Percentiles rank a stretch among this genome's conserved stretches.
These are phyloP conservation scores for Acanthornis magna DNA, from an alignment of 2,797 vertebrate species.

Conservation along the genomic window DNA sequence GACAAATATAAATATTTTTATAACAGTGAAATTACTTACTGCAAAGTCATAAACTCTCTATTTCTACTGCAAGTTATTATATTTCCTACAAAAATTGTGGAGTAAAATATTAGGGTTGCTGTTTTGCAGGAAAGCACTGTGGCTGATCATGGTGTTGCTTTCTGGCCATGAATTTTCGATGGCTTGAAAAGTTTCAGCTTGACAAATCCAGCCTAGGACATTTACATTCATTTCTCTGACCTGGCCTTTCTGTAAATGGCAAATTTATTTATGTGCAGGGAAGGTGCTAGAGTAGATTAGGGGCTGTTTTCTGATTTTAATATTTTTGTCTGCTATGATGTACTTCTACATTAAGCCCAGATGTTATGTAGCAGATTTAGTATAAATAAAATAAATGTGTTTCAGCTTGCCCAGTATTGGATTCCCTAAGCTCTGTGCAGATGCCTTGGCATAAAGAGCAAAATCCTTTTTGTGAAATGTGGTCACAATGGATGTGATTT, in stretches of 20 bases:
- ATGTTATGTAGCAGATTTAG: slow-evolving; percentile 31
- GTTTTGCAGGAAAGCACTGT: not conserved
- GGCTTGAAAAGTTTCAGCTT: not conserved
- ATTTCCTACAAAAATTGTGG: not conserved
- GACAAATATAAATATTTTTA: not conserved
- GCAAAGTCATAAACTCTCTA: not conserved
- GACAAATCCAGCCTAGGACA: not conserved
- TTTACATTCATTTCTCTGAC: not conserved
- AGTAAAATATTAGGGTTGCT: not conserved
- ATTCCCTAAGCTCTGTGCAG: not conserved
- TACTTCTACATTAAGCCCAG: slow-evolving; percentile 37
- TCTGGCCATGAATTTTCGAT: not conserved
- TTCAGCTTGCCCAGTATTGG: slow-evolving; percentile 24
- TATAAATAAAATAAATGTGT: slow-evolving; percentile 40
- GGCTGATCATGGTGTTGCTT: not conserved
- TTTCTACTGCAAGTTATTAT: not conserved
- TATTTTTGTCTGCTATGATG: not conserved
- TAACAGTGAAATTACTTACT: not conserved
- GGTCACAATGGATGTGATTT: not conserved
- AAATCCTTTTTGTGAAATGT: not conserved
- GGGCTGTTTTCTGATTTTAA: not conserved
- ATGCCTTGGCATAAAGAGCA: not conserved
- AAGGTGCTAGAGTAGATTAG: slow-evolving; percentile 24
- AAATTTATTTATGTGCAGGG: not conserved
- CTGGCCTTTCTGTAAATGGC: not conserved